Percentiles rank a stretch among this genome's conserved stretches.
Conservation (phyloP, 2,797 vertebrate species). For the Cyclura pinguis region DNA sequence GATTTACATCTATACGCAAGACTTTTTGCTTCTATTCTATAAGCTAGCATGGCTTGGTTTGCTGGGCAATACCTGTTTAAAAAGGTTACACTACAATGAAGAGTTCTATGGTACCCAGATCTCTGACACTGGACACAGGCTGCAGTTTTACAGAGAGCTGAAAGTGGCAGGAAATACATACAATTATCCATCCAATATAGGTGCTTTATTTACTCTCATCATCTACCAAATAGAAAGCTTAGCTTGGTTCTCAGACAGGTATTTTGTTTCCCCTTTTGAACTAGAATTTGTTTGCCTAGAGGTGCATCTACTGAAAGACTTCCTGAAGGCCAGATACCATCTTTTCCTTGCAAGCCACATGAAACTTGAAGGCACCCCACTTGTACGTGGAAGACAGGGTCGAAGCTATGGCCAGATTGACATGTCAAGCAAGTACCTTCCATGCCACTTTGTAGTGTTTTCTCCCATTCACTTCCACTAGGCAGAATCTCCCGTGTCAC, state of each 20-base stretch:
- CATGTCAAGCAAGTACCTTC: neutral
- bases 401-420: neutral
- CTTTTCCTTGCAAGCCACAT: neutral
- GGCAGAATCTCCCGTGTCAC: neutral
- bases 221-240: neutral
- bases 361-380: neutral
- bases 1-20: no score
- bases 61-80: neutral
- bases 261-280: neutral
- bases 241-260: neutral
- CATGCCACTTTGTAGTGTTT: neutral
- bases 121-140: neutral
- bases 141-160: neutral
- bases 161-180: neutral
- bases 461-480: neutral
- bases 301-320: neutral
- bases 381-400: neutral
- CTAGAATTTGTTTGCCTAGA: neutral
- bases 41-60: neutral
- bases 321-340: neutral
- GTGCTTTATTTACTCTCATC: neutral
- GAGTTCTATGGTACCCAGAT: neutral
- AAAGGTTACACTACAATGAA: neutral
- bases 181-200: neutral
- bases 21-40: no score